phyloP scores from a whole-genome alignment of 2,113 vertebrate species.

The Gobiocypris rarus region DNA sequence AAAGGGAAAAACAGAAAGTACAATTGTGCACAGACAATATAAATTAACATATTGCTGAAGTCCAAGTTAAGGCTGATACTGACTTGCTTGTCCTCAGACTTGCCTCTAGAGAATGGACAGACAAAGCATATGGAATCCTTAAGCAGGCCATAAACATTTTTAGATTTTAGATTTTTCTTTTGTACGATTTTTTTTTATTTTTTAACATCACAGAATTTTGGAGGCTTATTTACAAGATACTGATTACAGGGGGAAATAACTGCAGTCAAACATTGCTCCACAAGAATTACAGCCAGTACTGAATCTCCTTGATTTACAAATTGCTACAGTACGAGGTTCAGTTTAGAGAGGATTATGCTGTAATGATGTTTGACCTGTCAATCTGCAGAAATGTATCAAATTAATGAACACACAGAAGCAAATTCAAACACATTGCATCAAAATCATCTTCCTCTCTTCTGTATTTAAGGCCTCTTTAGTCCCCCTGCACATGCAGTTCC shows the following conservation, averaged over 20 bases:
- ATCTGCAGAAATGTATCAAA: not conserved
- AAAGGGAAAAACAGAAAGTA: constrained; percentile 60
- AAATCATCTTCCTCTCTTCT: constrained; percentile 7
- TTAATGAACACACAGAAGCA: not conserved
- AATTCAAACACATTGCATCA: constrained; percentile 22
- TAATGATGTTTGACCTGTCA: constrained; percentile 5
- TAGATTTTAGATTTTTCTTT: not conserved
- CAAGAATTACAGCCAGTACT: constrained; percentile 48
- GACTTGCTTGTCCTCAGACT: constrained; percentile 76
- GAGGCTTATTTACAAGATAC: constrained; percentile 34
- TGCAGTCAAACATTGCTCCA: constrained; percentile 59
- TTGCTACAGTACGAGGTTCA: constrained; percentile 57
- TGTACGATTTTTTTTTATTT: not conserved
- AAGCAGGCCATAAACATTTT: constrained; percentile 53
- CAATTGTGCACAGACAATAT: constrained; percentile 86
- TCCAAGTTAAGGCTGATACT: constrained; percentile 90
- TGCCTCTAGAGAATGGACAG: constrained; percentile 53
- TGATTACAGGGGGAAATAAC: not conserved
- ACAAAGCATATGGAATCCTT: not conserved
- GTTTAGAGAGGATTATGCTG: not conserved
- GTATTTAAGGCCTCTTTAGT: constrained; percentile 32
- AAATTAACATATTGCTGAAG: constrained; percentile 94
- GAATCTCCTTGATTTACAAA: constrained; percentile 55
- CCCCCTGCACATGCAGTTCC: not conserved
- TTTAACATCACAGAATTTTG: not conserved